phyloP scores from a whole-genome alignment of 1,140 invertebrate species.

The Pogonomyrmex californicus region DNA sequence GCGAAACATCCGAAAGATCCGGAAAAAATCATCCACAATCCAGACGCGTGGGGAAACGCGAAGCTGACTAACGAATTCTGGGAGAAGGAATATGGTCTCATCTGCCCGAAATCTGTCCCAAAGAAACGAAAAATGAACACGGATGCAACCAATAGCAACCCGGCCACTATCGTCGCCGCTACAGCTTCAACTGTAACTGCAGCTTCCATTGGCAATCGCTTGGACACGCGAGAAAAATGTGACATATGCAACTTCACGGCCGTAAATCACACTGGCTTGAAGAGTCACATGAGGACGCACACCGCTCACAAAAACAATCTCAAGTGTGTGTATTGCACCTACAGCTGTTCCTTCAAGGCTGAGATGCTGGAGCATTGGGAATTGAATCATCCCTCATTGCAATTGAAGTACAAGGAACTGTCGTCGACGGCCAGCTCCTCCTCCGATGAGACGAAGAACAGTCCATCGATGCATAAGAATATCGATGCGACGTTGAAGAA shows the following conservation, averaged over 20 bases:
- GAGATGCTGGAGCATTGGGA: slow-evolving; percentile 82
- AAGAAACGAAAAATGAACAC: slow-evolving; percentile 69
- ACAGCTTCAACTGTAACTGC: neutral
- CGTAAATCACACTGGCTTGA: slow-evolving; percentile 77
- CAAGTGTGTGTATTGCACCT: slow-evolving; percentile 82
- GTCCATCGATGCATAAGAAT: neutral
- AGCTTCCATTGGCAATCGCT: slow-evolving; percentile 15
- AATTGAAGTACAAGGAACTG: slow-evolving; percentile 68
- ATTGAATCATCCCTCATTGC: slow-evolving; percentile 78
- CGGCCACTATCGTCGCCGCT: neutral
- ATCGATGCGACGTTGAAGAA: slow-evolving; percentile 36
- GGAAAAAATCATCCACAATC: slow-evolving; percentile 79
- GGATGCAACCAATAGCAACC: neutral
- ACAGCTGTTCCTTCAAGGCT: slow-evolving; percentile 64
- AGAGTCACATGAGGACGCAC: slow-evolving; percentile 81
- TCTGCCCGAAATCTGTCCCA: slow-evolving; percentile 57
- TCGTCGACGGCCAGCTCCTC: neutral
- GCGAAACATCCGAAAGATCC: slow-evolving; percentile 75
- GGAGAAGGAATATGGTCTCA: slow-evolving; percentile 82
- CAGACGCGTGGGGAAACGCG: slow-evolving; percentile 38
- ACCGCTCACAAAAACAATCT: slow-evolving; percentile 54
- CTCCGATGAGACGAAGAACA: neutral
- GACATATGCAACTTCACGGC: slow-evolving; percentile 79
- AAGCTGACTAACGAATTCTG: slow-evolving; percentile 83
- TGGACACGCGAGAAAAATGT: slow-evolving; percentile 70